Conservation (phyloP, 2,888 invertebrate genomes). For the Hoplodrina ambigua region DNA sequence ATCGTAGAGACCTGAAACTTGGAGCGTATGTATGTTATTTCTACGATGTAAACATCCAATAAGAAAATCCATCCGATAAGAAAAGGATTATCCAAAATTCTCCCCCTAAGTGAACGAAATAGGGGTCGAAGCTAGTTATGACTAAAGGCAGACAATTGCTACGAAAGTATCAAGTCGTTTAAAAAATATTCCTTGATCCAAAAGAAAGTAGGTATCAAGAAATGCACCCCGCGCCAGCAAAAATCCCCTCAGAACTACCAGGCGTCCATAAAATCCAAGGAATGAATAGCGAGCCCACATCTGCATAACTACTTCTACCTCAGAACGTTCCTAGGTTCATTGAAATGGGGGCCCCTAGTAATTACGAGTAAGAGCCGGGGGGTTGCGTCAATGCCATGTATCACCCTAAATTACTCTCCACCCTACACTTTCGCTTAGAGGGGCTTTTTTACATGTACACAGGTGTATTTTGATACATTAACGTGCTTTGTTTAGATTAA, state of each 20-base stretch:
- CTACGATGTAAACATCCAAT: too few relatives aligned
- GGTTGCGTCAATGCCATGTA: slow-evolving; percentile 75
- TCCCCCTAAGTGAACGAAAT: too few relatives aligned
- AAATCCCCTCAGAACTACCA: slow-evolving; percentile 25
- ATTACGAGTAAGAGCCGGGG: slow-evolving; percentile 70
- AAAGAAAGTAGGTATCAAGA: slow-evolving; percentile 1
- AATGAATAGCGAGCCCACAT: slow-evolving; percentile 40
- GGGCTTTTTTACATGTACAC: slow-evolving; percentile 73
- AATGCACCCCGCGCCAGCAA: background rate
- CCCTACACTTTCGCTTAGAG: slow-evolving; percentile 72
- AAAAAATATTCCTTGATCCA: too few relatives aligned
- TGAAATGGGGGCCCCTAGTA: slow-evolving; percentile 62
- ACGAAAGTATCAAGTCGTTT: too few relatives aligned
- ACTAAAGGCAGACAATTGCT: too few relatives aligned
- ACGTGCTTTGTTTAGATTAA: slow-evolving; percentile 59
- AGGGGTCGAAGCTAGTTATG: too few relatives aligned
- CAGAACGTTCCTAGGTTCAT: slow-evolving; percentile 60
- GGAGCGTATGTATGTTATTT: too few relatives aligned
- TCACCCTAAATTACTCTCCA: slow-evolving; percentile 86
- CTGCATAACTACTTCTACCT: slow-evolving; percentile 50
- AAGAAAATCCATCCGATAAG: too few relatives aligned
- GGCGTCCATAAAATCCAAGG: slow-evolving; percentile 51
- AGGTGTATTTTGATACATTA: slow-evolving; percentile 74
- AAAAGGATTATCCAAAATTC: too few relatives aligned
- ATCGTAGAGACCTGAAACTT: too few relatives aligned